Conservation (phyloP, 2,797 vertebrate genomes). For the Gallinago solitaria region DNA sequence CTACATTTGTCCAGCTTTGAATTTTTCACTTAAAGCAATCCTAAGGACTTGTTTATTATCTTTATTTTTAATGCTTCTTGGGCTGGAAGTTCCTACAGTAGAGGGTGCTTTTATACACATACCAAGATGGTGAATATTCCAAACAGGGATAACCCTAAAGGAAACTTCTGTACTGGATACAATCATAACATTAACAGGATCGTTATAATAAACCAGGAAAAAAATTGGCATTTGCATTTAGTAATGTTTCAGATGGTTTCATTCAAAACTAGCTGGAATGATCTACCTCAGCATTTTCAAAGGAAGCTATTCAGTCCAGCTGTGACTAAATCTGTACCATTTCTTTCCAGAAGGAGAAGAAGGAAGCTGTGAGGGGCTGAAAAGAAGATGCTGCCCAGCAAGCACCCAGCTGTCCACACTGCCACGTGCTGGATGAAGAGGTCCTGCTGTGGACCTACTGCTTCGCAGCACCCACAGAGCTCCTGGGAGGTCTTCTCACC, state of each 20-base stretch:
- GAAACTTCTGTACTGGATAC: background rate
- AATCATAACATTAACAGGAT: background rate
- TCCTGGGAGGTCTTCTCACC: background rate
- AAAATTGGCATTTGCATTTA: background rate
- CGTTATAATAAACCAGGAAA: background rate
- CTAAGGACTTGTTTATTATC: background rate
- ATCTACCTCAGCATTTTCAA: background rate
- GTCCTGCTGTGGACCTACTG: background rate
- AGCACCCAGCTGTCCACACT: background rate
- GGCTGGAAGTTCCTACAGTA: background rate
- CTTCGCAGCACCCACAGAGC: background rate
- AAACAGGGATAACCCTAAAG: background rate
- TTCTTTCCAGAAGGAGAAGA: background rate
- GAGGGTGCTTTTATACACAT: background rate
- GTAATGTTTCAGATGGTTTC: background rate
- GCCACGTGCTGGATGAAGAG: background rate
- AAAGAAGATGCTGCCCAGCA: background rate
- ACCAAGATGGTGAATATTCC: background rate
- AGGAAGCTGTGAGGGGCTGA: background rate
- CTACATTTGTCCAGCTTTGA: background rate
- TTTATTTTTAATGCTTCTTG: background rate
- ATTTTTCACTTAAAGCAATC: background rate
- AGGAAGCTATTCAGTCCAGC: background rate
- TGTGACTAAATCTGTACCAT: background rate
- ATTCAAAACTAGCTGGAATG: background rate